Evolutionary conservation across 92 coral and sea anemone genomes (phyloP), one percentile per base, ranked within the genome.

Genomic region (Porites divaricata): DNA sequence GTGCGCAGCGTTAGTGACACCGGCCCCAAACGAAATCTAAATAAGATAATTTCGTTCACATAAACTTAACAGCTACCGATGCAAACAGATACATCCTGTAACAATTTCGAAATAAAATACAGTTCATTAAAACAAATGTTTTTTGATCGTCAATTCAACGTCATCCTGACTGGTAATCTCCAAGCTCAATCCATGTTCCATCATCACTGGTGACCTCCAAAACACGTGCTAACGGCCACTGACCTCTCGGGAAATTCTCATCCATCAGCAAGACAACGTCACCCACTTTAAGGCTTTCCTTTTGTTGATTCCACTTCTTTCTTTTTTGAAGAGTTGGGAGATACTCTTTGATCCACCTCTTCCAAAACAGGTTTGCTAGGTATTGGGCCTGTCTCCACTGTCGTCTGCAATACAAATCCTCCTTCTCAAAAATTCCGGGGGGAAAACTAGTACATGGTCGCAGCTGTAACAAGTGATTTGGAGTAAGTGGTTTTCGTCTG

Each of bases 391-490:
- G 84, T 50, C 75, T 70, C 80, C 80, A 70, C 3, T 64, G 48
- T n/a, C 89, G 83, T 68, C 80, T 74, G 58, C 86, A 88, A 49
- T 80, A 63, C 15, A 81, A 76, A 52, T 91, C 95, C 9, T 67
- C 90, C 59, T 91, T 86, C 9, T 59, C 70, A 61, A 92, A 89
- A 1, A 81, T 70, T 1, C 87, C 91, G 6, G 89, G 67, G 1
- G 94, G 91, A 20, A 90, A 62, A 75, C 86, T 76, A 8, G 90
- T 67, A 11, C 75, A 48, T 65, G 94, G 87, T 19, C 95, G 81
- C 63, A 85, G 73, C 51, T 85, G 95, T 41, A 92, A 73, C 85
- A 88, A 61, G 67, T 91, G 95, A 67, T 91, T 91, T 1, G 90
- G 88, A 5, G 92, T 75, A 15, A 88, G 12, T 17, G 86, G 89